phyloP scores from a whole-genome alignment of 2,113 vertebrate species.

The Miniopterus natalensis region DNA sequence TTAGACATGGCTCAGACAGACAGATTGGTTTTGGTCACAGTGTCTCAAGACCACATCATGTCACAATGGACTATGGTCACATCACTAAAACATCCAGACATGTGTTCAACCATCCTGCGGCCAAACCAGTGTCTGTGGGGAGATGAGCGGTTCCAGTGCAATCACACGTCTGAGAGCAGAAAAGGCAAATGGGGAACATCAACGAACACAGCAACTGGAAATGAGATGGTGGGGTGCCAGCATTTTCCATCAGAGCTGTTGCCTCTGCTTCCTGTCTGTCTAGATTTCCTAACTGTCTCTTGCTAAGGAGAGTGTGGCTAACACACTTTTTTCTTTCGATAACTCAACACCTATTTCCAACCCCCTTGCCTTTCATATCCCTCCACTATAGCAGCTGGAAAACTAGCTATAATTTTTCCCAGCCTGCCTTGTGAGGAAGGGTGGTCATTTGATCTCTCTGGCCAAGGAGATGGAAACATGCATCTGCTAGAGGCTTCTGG shows the following conservation, averaged over 20 bases:
- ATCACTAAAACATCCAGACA: conserved; percentile 77
- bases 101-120: conserved; percentile 49
- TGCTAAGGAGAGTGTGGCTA: neutral
- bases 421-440: neutral
- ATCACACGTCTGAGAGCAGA: conserved; percentile 57
- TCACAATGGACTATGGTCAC: conserved; percentile 75
- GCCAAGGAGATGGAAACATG: neutral
- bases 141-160: conserved; percentile 64
- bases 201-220: neutral
- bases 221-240: neutral
- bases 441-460: neutral
- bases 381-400: neutral
- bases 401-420: neutral
- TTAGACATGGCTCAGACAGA: conserved; percentile 47
- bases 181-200: conserved; percentile 36
- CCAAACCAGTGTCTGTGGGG: conserved; percentile 79
- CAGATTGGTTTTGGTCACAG: conserved; percentile 64
- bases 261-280: neutral
- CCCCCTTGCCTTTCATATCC: neutral
- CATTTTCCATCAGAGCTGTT: neutral
- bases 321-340: neutral
- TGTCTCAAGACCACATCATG: conserved; percentile 73
- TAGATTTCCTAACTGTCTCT: conserved; percentile 8
- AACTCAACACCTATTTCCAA: neutral
- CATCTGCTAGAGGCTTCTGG: neutral